These are phyloP conservation scores for Tympanoctomys barrerae DNA, from an alignment of 2,797 vertebrate species.

Conservation along the genomic window DNA sequence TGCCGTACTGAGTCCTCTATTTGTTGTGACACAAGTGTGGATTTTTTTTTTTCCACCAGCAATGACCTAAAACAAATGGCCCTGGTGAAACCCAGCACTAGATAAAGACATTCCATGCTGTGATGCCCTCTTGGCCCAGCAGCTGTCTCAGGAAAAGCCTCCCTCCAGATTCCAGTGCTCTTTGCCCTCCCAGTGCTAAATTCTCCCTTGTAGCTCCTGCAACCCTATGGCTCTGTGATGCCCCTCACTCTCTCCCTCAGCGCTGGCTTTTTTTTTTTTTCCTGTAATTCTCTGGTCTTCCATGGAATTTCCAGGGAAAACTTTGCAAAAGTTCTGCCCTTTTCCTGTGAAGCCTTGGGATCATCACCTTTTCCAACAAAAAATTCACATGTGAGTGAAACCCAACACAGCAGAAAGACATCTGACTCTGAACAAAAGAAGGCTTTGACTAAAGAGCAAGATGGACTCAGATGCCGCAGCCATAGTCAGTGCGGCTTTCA, in stretches of 20 bases:
- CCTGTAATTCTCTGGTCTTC: background rate
- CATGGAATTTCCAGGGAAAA: background rate
- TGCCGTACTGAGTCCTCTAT: background rate
- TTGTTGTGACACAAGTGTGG: conserved; percentile 35
- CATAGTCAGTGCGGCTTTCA: background rate
- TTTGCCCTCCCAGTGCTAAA: background rate
- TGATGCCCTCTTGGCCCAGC: conserved; percentile 54
- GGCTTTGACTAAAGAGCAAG: background rate
- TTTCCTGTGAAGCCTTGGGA: background rate
- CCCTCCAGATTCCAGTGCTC: background rate
- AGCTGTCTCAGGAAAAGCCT: conserved; percentile 67
- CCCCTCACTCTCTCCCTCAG: no score
- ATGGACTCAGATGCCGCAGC: background rate
- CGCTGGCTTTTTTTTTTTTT: no score
- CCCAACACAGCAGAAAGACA: background rate
- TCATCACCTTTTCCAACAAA: background rate
- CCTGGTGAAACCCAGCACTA: background rate
- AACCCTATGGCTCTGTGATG: no score
- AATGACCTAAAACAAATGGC: conserved; percentile 66
- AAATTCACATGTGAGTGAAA: background rate
- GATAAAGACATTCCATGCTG: conserved; percentile 50
- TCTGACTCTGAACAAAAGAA: background rate
- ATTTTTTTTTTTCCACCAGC: conserved; percentile 44
- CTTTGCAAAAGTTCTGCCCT: background rate
- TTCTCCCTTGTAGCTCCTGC: background rate